Evolutionary conservation across 2,888 invertebrate genomes (phyloP).

Genomic region (Chrysodeixis includens): DNA sequence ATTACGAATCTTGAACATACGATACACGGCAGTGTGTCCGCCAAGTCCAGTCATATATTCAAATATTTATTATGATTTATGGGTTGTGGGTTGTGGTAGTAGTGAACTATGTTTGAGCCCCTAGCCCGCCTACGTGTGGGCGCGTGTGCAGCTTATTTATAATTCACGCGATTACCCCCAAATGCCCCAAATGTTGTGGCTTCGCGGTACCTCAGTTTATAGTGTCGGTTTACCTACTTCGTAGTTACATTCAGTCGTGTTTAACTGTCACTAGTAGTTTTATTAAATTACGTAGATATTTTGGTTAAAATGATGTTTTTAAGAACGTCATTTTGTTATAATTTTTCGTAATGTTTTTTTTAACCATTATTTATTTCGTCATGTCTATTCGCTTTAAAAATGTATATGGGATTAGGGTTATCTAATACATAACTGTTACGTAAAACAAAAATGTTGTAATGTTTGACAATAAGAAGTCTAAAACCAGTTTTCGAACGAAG

Average conservation of each 20-base stretch:
- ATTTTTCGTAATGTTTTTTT: too few relatives aligned
- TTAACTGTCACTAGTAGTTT: slow-evolving; percentile 11
- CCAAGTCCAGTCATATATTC: not conserved
- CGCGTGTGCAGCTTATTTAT: slow-evolving; percentile 41
- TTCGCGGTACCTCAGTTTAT: slow-evolving; percentile 35
- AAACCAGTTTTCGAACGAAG: too few relatives aligned
- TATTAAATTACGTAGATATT: not conserved
- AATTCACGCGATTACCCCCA: slow-evolving; percentile 51
- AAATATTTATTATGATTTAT: slow-evolving; percentile 1
- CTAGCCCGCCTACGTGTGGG: not conserved
- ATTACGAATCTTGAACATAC: not conserved
- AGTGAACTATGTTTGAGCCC: not conserved
- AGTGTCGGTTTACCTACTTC: slow-evolving; percentile 20
- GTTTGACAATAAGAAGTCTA: too few relatives aligned
- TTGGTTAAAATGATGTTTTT: too few relatives aligned
- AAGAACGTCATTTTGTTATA: too few relatives aligned
- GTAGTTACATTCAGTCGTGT: slow-evolving; percentile 21
- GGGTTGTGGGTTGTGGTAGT: not conserved
- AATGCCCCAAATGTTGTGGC: slow-evolving; percentile 44
- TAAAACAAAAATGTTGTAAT: too few relatives aligned
- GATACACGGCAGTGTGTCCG: not conserved
- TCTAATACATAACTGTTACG: too few relatives aligned
- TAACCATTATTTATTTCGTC: too few relatives aligned
- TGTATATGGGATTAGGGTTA: too few relatives aligned
- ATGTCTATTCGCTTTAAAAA: too few relatives aligned